These are phyloP conservation scores for Ceratosolen solmsi DNA, from an alignment of 1,140 invertebrate species.

Conservation along the genomic window DNA sequence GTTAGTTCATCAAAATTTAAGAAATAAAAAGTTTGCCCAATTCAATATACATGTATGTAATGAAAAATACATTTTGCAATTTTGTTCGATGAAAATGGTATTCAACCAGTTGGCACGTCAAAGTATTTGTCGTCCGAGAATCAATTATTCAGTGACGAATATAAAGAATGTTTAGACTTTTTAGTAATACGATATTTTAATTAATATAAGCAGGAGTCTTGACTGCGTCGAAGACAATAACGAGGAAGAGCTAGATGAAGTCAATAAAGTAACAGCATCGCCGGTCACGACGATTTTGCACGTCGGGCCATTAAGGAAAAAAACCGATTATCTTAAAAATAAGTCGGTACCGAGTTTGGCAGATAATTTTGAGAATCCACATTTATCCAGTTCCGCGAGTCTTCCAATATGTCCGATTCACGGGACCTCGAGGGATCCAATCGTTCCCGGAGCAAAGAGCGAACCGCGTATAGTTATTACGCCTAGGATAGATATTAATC, in stretches of 20 bases:
- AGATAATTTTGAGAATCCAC: neutral
- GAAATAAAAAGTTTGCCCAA: too few relatives aligned
- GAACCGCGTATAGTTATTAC: slow-evolving; percentile 60
- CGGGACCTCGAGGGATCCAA: slow-evolving; percentile 44
- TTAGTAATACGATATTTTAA: too few relatives aligned
- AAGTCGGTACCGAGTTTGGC: slow-evolving; percentile 48
- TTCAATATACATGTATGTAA: too few relatives aligned
- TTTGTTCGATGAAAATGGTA: too few relatives aligned
- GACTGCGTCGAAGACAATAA: slow-evolving; percentile 62
- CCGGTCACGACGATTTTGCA: slow-evolving; percentile 67
- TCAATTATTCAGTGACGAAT: too few relatives aligned
- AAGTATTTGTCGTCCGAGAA: too few relatives aligned
- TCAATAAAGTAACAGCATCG: neutral
- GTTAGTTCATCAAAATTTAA: too few relatives aligned
- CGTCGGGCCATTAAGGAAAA: slow-evolving; percentile 64
- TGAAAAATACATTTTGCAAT: too few relatives aligned
- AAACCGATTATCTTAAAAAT: slow-evolving; percentile 55
- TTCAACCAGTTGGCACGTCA: too few relatives aligned
- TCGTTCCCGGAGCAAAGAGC: slow-evolving; percentile 29
- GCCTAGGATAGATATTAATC: slow-evolving; percentile 2
- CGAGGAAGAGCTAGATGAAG: slow-evolving; percentile 51
- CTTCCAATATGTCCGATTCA: slow-evolving; percentile 60
- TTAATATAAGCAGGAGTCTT: slow-evolving; percentile 54
- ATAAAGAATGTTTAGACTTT: too few relatives aligned
- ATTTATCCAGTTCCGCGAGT: slow-evolving; percentile 21